Evolutionary conservation across 2,113 vertebrate genomes (phyloP), one percentile per base, ranked within the genome.

Genomic region (Sturnus vulgaris): DNA sequence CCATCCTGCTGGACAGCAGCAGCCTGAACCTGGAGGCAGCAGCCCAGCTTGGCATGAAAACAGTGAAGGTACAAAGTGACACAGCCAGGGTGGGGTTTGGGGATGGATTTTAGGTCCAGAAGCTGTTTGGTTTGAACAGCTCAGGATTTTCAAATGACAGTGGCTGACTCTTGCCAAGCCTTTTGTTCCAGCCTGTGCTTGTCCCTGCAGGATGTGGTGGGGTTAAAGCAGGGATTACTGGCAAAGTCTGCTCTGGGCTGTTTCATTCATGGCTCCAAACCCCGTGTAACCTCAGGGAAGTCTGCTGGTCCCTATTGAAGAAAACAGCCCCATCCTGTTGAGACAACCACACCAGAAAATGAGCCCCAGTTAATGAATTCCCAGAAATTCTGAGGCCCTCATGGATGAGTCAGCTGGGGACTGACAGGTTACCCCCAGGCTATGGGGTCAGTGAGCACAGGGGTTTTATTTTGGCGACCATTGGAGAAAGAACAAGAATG

Each of bases 1-100:
- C 98, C 57, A 91, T 99, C 88, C 98, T 98, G 63, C 97, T 99
- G 2, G 98, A 99, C 46, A 98, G 97, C 82, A 93, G 98, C 65
- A 97, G 96, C 73, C 88, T 78, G 27, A 99, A 97, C 65, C 81
- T 98, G 63, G 90, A 98, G 93, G 95, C 96, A 56, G 98, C 98
- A 57, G 96, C 97, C n/a, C 96, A 97, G 64, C 95, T 98, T 56
- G 98, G 98, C 63, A 97, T 99, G 39, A 86, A 56, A 66, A 98
- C 98, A 0, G 94, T 99, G 77, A 97, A 98, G 98, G 98, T 98
- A 96, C 88, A 56, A 77, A 69, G 68, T 53, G 40, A 12, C 15
- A 55, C 40, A 46, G 11, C 42, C 59, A 59, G 53, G 24, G 27
- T 8, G 7, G 81, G 39, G 33, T 66, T 9, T 72, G 60, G 70